These are phyloP conservation scores for Halotydeus destructor DNA, from an alignment of 1,140 invertebrate genomes.

Conservation along the genomic window DNA sequence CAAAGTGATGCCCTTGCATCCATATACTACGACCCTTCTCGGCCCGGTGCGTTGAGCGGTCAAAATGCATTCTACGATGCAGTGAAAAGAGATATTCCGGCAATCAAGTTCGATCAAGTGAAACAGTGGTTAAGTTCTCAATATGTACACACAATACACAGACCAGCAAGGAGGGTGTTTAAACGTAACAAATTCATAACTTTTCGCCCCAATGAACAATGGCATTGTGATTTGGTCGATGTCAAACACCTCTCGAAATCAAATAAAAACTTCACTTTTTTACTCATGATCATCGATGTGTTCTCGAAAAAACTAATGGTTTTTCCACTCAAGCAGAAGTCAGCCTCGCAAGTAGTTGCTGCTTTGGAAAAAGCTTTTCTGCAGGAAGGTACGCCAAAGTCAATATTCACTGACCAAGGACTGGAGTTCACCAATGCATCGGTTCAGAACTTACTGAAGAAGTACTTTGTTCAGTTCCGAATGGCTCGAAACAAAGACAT, in stretches of 20 bases:
- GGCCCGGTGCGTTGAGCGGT: neutral
- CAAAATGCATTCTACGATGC: neutral
- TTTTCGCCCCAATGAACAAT: conserved; percentile 15
- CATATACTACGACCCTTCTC: conserved; percentile 5
- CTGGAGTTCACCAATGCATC: conserved; percentile 11
- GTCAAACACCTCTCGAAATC: conserved; percentile 11
- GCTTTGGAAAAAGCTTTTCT: conserved; percentile 15
- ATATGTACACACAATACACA: conserved; percentile 17
- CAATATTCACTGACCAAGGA: conserved; percentile 7
- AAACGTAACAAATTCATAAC: conserved; percentile 10
- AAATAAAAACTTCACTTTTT: conserved; percentile 16
- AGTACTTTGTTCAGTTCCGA: conserved; percentile 25
- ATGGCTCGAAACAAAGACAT: conserved; percentile 21
- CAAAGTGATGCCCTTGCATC: too few species aligned
- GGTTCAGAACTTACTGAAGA: conserved; percentile 20
- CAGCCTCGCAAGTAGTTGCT: conserved; percentile 2
- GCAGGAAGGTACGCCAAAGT: conserved; percentile 2
- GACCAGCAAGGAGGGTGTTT: conserved; percentile 17
- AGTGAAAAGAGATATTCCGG: neutral
- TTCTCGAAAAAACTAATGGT: conserved; percentile 19
- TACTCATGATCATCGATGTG: conserved; percentile 18
- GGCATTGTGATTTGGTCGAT: conserved; percentile 18
- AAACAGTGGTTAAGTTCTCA: conserved; percentile 14
- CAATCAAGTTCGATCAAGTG: conserved; percentile 5
- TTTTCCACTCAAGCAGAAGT: conserved; percentile 16